A percentile compares a stretch with the other conserved stretches of the same genome.
phyloP scores from a whole-genome alignment of 1,140 invertebrate genomes.

The Bradysia coprophila region DNA sequence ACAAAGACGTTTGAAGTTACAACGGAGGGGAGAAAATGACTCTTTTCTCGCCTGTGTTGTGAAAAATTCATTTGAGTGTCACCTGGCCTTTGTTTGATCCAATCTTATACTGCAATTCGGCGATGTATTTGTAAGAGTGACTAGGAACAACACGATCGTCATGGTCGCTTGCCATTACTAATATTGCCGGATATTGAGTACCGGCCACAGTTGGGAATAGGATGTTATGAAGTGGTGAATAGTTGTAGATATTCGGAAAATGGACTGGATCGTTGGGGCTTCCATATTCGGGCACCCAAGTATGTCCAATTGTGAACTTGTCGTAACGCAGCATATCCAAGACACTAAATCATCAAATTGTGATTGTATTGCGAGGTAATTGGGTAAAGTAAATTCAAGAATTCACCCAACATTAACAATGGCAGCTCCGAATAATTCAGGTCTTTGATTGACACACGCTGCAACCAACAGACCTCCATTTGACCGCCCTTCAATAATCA shows the following conservation, averaged over 20 bases:
- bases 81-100: conserved; percentile 31
- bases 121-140: conserved; percentile 84
- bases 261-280: conserved; percentile 53
- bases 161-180: conserved; percentile 84
- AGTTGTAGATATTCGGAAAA: conserved; percentile 59
- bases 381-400: not conserved
- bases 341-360: too few relatives aligned
- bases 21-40: too few relatives aligned
- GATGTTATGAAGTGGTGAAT: conserved; percentile 75
- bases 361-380: conserved; percentile 7
- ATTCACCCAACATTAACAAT: too few relatives aligned
- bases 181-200: conserved; percentile 61
- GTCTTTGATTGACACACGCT: conserved; percentile 64
- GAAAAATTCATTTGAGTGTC: too few relatives aligned
- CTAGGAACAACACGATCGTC: conserved; percentile 88
- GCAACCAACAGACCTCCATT: conserved; percentile 77
- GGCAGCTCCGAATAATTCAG: conserved; percentile 62
- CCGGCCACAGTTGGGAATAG: conserved; percentile 25
- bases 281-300: conserved; percentile 78
- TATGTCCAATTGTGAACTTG: conserved; percentile 77
- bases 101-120: conserved; percentile 60
- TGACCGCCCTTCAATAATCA: conserved; percentile 65
- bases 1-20: too few relatives aligned
- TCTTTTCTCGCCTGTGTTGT: too few relatives aligned
- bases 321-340: conserved; percentile 78